Evolutionary conservation across 2,888 invertebrate species (phyloP), one percentile per base, ranked within the genome.

Genomic region (Lomographa bimaculata): DNA sequence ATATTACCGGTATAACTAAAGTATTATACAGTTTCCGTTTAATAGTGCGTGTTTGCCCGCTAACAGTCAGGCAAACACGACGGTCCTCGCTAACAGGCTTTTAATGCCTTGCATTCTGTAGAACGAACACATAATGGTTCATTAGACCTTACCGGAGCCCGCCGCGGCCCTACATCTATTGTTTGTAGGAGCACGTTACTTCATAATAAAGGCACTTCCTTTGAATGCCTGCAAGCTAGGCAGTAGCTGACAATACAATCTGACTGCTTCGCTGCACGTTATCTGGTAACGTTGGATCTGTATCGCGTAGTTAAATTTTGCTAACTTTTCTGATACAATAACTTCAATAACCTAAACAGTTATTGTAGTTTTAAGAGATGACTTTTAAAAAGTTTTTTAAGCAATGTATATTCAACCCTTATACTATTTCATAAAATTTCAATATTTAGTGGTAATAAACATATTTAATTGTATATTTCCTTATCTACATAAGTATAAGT

Each of bases 161-260:
- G 65, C 66, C 65, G 64, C 71, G 65, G 62, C 65, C 63, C 51
- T 52, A 57, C 68, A 57, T 51, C 75, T 72, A 83, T 85, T 85
- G 83, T 82, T 82, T 80, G 78, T 71, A 68, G 66, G 75, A 69
- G 64, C 65, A 62, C 63, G 66, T 72, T 72, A 65, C 68, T 76
- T 82, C 79, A 78, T 83, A 79, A 77, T 76, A 76, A 75, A 71
- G 69, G 69, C 63, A 71, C 67, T 71, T 65, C 71, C 73, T 78
- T 75, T 79, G 74, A 75, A 75, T 72, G 64, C 58, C 56, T 50
- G 50, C 40, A 35, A 54, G 50, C 48, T 32, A 21, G 20, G 24
- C 54, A 55, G 57, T 42, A 44, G 57, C 60, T 53, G 72, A 77
- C 75, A 79, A 74, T 79, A 71, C 60, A 52, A 59, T 57, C 59